These are phyloP conservation scores for Oreochromis niloticus DNA, from an alignment of 2,113 vertebrate species.

Conservation along the genomic window DNA sequence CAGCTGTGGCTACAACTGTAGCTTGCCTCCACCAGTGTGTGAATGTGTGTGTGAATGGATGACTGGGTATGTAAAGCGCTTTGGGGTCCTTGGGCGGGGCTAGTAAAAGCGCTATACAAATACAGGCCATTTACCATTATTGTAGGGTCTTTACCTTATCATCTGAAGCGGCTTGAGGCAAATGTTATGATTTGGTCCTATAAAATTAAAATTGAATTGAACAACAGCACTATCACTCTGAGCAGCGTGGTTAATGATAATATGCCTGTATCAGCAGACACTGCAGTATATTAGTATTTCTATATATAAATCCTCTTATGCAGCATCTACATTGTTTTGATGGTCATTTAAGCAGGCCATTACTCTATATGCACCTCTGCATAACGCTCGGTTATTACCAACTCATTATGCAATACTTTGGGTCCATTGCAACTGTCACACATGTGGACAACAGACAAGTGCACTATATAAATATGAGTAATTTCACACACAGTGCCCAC, in stretches of 20 bases:
- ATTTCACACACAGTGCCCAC: not conserved
- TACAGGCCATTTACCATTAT: too few relatives aligned
- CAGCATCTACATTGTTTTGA: not conserved
- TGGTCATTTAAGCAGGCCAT: not conserved
- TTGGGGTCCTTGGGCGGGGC: too few relatives aligned
- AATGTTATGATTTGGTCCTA: not conserved
- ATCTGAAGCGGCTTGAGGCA: not conserved
- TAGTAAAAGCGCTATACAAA: too few relatives aligned
- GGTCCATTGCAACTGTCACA: not conserved
- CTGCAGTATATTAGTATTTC: not conserved
- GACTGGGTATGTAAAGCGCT: too few relatives aligned
- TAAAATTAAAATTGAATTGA: not conserved
- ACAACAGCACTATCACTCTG: not conserved
- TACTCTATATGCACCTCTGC: not conserved
- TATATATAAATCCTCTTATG: not conserved
- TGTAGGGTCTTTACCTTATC: not conserved
- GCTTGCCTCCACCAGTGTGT: too few relatives aligned
- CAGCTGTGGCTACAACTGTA: too few relatives aligned
- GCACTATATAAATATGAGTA: not conserved
- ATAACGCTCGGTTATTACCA: not conserved
- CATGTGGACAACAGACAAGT: not conserved
- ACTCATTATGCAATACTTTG: not conserved
- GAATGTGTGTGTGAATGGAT: too few relatives aligned
- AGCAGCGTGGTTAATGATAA: not conserved
- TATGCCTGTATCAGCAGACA: not conserved